phyloP scores from a whole-genome alignment of 2,113 vertebrate genomes.

The Todiramphus saurophagus region DNA sequence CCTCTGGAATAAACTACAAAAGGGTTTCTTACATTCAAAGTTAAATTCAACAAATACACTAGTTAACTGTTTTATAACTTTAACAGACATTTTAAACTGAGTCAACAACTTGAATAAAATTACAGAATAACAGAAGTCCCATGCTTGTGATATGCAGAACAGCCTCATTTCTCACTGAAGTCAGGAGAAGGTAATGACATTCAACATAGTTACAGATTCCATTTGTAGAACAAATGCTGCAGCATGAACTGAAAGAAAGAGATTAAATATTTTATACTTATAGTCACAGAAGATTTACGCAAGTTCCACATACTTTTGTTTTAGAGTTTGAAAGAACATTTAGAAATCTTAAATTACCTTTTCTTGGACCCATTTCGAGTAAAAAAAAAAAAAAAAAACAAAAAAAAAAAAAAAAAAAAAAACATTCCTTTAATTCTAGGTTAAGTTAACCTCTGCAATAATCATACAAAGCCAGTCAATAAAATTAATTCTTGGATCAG shows the following conservation, averaged over 20 bases:
- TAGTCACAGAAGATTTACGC: background rate
- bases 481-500: conserved; percentile 3
- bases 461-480: background rate
- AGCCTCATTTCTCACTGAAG: background rate
- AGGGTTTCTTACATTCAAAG: background rate
- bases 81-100: background rate
- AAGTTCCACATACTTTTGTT: background rate
- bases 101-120: background rate
- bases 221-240: background rate
- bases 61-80: background rate
- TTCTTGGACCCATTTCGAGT: background rate
- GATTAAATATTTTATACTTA: background rate
- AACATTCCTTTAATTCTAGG: background rate
- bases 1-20: background rate
- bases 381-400: background rate
- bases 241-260: background rate
- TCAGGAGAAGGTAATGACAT: background rate
- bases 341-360: background rate
- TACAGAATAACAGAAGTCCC: background rate
- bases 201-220: background rate
- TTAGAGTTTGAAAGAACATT: background rate
- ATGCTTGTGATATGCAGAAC: background rate
- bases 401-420: background rate
- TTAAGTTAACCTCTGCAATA: background rate
- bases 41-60: background rate